Evolutionary conservation across 2,113 vertebrate species (phyloP).

Genomic region (Scalopus aquaticus): DNA sequence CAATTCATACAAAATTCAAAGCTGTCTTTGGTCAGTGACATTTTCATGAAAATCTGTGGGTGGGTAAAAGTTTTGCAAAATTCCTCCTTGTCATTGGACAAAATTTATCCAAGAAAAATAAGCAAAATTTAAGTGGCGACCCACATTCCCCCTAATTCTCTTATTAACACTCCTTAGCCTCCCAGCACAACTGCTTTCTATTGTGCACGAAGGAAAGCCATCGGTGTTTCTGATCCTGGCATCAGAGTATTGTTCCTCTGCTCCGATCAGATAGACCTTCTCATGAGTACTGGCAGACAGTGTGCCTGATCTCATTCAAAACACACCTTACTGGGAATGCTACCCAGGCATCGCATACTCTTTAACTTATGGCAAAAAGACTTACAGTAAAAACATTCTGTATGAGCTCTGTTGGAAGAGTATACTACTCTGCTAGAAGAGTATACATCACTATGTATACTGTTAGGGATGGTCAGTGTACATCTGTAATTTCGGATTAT

Average conservation of each 20-base stretch:
- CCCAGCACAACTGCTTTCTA: slow-evolving; percentile 60
- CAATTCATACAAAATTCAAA: slow-evolving; percentile 81
- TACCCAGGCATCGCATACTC: not conserved
- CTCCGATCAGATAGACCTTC: slow-evolving; percentile 16
- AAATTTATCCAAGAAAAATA: slow-evolving; percentile 79
- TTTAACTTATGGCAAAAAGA: not conserved
- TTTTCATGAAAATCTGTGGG: slow-evolving; percentile 80
- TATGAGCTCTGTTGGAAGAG: not conserved
- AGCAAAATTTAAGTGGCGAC: slow-evolving; percentile 74
- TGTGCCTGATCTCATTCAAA: not conserved
- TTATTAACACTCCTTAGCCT: slow-evolving; percentile 68
- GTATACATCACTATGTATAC: not conserved
- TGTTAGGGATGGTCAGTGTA: not conserved
- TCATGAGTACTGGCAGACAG: not conserved
- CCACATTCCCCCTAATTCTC: slow-evolving; percentile 66
- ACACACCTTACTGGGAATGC: not conserved
- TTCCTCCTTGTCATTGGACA: slow-evolving; percentile 74
- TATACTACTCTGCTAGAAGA: too few species aligned
- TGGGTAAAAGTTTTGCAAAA: slow-evolving; percentile 75
- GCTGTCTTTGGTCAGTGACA: slow-evolving; percentile 79
- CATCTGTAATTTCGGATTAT: not conserved
- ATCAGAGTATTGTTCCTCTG: not conserved
- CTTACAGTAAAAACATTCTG: not conserved
- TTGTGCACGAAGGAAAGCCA: not conserved
- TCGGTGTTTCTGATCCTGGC: slow-evolving; percentile 44